Conservation (phyloP, 2,888 invertebrate species). For the Pristionchus japonicus region DNA sequence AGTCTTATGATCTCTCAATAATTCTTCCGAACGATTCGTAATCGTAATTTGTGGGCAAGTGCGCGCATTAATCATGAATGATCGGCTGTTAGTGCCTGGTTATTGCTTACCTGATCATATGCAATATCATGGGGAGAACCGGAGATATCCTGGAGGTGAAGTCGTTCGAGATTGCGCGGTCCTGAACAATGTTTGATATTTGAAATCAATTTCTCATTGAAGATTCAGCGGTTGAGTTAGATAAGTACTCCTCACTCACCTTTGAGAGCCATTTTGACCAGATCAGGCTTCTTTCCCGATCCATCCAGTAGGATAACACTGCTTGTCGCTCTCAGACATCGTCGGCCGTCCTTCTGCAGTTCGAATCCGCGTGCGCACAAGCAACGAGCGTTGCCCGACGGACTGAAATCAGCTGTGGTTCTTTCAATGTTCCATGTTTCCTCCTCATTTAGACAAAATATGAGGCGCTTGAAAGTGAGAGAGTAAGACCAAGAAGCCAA, state of each 20-base stretch:
- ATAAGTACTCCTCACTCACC: not conserved
- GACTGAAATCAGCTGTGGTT: not conserved
- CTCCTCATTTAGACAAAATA: too few species aligned
- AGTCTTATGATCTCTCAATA: too few species aligned
- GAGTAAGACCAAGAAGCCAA: too few species aligned
- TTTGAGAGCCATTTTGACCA: slow-evolving; percentile 9
- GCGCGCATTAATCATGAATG: too few species aligned
- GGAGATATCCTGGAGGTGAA: not conserved
- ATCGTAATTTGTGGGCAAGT: too few species aligned
- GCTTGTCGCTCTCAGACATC: not conserved
- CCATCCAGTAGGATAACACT: not conserved
- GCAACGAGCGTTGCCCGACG: slow-evolving; percentile 10
- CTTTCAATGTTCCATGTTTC: too few species aligned
- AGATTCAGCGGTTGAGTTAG: too few species aligned
- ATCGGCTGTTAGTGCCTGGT: too few species aligned
- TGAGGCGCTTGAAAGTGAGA: not conserved
- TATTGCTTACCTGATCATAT: not conserved
- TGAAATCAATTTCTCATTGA: too few species aligned
- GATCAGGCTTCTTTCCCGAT: not conserved
- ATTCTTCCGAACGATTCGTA: too few species aligned
- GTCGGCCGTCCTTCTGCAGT: not conserved
- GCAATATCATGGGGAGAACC: not conserved
- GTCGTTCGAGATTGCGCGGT: slow-evolving; percentile 27
- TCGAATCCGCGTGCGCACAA: slow-evolving; percentile 3
- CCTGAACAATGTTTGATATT: not conserved